phyloP scores from a whole-genome alignment of 2,888 invertebrate species.

The Sphaeridia pumilis region DNA sequence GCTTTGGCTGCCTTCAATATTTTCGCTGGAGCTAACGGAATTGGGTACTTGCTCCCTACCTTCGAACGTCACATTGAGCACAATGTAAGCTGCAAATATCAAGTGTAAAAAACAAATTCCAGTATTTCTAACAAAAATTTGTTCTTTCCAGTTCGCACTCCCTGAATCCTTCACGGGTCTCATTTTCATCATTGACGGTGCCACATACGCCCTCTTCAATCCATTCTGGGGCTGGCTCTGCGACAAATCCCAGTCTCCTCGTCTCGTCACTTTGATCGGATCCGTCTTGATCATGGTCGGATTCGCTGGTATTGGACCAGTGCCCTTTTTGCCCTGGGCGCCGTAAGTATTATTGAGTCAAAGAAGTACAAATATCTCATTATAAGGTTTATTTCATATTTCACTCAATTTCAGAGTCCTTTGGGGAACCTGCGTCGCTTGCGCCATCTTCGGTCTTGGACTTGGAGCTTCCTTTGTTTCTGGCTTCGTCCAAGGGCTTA shows the following conservation, averaged over 20 bases:
- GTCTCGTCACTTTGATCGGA: conserved; percentile 55
- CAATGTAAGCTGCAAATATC: neutral
- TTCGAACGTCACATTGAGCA: conserved; percentile 68
- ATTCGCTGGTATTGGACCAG: conserved; percentile 66
- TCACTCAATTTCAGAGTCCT: conserved; percentile 40
- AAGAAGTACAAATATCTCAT: neutral
- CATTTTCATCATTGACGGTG: conserved; percentile 71
- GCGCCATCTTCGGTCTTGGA: conserved; percentile 51
- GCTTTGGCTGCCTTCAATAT: conserved; percentile 58
- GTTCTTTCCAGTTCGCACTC: conserved; percentile 11
- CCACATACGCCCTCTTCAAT: conserved; percentile 63
- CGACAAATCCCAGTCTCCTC: conserved; percentile 56
- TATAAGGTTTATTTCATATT: too few relatives aligned
- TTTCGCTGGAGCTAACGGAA: conserved; percentile 65
- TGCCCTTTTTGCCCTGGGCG: conserved; percentile 53
- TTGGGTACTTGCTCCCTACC: conserved; percentile 78
- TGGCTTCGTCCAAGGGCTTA: conserved; percentile 71
- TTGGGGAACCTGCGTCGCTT: conserved; percentile 7
- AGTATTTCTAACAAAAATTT: neutral
- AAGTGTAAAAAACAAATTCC: neutral
- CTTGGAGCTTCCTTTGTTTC: conserved; percentile 74
- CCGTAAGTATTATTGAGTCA: conserved; percentile 1
- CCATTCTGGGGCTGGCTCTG: conserved; percentile 70
- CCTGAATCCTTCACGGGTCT: conserved; percentile 37
- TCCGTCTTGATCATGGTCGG: conserved; percentile 54